phyloP scores from a whole-genome alignment of 2,113 vertebrate species.

The Epinephelus lanceolatus region DNA sequence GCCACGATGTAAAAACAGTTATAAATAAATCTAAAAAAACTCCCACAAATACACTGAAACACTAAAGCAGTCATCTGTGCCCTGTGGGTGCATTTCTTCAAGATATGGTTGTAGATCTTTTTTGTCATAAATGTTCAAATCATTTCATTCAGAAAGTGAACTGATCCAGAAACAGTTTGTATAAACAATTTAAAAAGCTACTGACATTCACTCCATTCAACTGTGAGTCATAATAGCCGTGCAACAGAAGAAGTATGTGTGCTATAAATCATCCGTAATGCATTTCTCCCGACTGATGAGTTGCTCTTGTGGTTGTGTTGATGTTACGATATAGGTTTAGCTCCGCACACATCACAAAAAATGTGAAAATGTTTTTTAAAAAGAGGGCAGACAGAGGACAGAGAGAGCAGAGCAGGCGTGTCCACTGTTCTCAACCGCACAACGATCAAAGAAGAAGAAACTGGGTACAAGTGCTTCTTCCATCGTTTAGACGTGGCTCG shows the following conservation, averaged over 20 bases:
- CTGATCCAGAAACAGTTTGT: conserved; percentile 8
- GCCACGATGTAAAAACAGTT: conserved; percentile 13
- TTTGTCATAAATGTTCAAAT: conserved; percentile 29
- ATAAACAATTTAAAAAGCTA: neutral
- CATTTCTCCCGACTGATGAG: conserved; percentile 8
- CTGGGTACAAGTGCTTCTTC: conserved; percentile 16
- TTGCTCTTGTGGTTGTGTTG: neutral
- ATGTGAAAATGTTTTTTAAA: neutral
- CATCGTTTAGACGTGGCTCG: neutral
- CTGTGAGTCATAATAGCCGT: neutral
- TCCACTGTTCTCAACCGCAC: conserved; percentile 27
- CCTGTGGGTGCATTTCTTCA: neutral
- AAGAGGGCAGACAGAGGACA: conserved; percentile 12
- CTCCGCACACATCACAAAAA: neutral
- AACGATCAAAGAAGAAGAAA: conserved; percentile 33
- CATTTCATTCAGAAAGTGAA: neutral
- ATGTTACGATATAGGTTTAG: neutral
- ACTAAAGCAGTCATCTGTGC: conserved; percentile 11
- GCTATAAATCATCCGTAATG: neutral
- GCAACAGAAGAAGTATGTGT: neutral
- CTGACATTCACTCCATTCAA: conserved; percentile 8
- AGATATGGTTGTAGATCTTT: conserved; percentile 7
- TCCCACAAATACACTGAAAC: conserved; percentile 4
- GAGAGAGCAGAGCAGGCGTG: conserved; percentile 2
- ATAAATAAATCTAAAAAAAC: conserved; percentile 11